Evolutionary conservation across 2,113 vertebrate species (phyloP), one percentile per base, ranked within the genome.

Genomic region (Oncorhynchus tshawytscha): DNA sequence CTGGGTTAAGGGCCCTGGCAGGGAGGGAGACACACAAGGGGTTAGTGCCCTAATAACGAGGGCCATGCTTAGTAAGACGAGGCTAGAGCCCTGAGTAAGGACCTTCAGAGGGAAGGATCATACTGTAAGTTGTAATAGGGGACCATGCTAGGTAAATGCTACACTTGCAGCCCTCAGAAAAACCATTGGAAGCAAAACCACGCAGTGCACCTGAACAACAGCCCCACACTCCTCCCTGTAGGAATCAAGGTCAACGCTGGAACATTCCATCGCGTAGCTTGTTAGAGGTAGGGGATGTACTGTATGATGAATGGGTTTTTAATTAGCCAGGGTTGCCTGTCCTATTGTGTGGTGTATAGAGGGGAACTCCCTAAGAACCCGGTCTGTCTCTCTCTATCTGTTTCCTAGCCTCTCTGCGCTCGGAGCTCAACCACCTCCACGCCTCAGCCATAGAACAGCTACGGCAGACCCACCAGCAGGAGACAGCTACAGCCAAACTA

Each of bases 401-500:
- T 12, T 11, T 24, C 27, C 71, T 76, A 99, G 97, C 96, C 24
- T 98, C 97, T 67, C 92, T 99, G 80, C 95, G 98, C 71, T 98
- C 97, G 20, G 97, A 99, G 90, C 86, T 99, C 76, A 99, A 98
- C 83, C 97, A 98, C 84, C 95, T 98, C 77, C 97, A 99, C 25
- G 96, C 97, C 12, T 95, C 96, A 45, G 95, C 97, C 76, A 95
- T 98, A 76, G 97, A 99, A 84, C 95, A 98, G 83, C 90, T 99
- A 84, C 92, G 94, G 74, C 96, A 97, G 85, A 95, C 88, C 78
- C 96, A 99, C 82, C 96, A 98, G 6, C 96, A 99, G 79, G 97
- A 99, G 88, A 76, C 95, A 29, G 89, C 94, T 5, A 90, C 92
- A 54, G 95, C 94, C 80, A 96, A 95, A 81, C 82, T 92, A 87